Evolutionary conservation across 2,888 invertebrate species (phyloP), one percentile per base, ranked within the genome.

Genomic region (Amphipoea lucens): DNA sequence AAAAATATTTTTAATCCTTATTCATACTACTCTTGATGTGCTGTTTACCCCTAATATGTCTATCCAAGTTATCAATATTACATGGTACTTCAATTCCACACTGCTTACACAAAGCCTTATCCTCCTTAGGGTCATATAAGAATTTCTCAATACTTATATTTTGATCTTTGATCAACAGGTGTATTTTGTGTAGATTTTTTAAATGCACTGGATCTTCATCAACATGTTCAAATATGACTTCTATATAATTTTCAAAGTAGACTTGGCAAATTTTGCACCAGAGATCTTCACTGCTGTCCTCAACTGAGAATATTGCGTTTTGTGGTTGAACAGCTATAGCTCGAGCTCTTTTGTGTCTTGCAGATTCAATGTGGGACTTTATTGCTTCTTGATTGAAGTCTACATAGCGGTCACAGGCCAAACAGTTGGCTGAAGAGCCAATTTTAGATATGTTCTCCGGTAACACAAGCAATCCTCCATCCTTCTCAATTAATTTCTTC

Each of bases 181-280:
- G 75, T 80, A 94, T 84, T 79, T 94, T 93, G 20, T 70, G 72
- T 14, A 94, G 83, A 51, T 82, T 88, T 57, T 78, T 87, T 29
- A 86, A 79, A 89, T 94, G 94, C 6, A 89, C 87, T 0, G 83
- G 81, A 68, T 91, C 84, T 82, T 92, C 88, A 77, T 92, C 90
- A 23, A 94, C 91, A 90, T 95, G 95, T 57, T 93, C 90, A 78
- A 93, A 90, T 81, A 94, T 91, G 6, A 90, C 69, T 82, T 92
- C 92, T 4, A 94, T 89, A 40, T 92, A 93, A 77, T 95, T 95
- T 77, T 93, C 91, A 76, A 95, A 92, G 77, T 91, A 94, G 17
- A 87, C 83, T 83, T 92, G 89, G 71, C 95, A 95, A 20, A 95
- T 88, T 90, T 95, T 95, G 74, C 95, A 95, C 93, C 93, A 95